Evolutionary conservation across 2,888 invertebrate genomes (phyloP), one percentile per base, ranked within the genome.

Genomic region (Xylophagus ater): DNA sequence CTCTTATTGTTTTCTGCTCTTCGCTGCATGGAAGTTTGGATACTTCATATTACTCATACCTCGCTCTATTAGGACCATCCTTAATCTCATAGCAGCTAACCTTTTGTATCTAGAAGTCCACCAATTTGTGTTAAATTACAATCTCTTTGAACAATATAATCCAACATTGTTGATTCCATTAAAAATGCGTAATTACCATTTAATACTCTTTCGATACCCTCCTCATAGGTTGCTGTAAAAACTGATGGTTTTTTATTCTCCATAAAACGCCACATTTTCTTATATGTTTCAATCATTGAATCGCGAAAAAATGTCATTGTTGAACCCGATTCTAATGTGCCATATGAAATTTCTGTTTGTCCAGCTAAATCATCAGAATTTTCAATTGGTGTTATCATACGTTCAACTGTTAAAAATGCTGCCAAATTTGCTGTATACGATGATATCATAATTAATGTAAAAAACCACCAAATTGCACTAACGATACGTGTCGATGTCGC

Each of bases 391-490:
- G 86, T 83, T 33, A 81, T 81, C 84, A 87, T 85, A 39, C 87
- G 67, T 58, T 89, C 88, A 1, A n/a, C n/a, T n/a, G n/a, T n/a
- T n/a, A n/a, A n/a, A n/a, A n/a, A n/a, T n/a, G n/a, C n/a, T n/a
- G n/a, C 90, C 51, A 92, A 67, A 62, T 92, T 90, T 9, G 90
- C 90, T 2, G 89, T 90, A 63, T 90, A 90, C 3, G 89, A 89
- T 1, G 87, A 84, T 49, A 89, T 85, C 50, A 90, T 86, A 51
- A 90, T 88, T 19, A 90, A 68, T 0, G 87, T 88, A 62, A 90
- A 89, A 59, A 90, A 89, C 85, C 89, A 90, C 89, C 90, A 92
- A 51, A 81, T 78, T 5, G 79, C 85, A 32, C 86, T 84, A 1
- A 89, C 85, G 41, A 89, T 81, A 37, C 89, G 69, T 0, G 89